Evolutionary conservation across 2,113 vertebrate species (phyloP).

Genomic region (Hoplias malabaricus): DNA sequence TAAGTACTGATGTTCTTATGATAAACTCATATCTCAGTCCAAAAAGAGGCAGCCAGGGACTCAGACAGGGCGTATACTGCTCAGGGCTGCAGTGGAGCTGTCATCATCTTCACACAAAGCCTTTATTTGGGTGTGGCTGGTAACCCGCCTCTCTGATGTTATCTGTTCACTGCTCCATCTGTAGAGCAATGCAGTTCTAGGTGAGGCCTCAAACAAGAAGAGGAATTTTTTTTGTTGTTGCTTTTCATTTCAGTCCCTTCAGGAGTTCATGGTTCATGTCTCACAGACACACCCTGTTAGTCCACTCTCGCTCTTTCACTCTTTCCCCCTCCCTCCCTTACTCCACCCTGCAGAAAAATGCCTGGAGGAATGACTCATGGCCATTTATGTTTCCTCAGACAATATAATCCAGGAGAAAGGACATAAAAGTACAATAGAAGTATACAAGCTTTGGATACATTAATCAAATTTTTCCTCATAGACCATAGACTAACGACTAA

Average conservation of each 20-base stretch:
- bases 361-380: conserved; percentile 47
- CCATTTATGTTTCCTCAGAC: conserved; percentile 45
- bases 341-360: conserved; percentile 49
- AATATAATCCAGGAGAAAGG: conserved; percentile 40
- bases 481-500: not conserved
- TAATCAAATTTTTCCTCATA: not conserved
- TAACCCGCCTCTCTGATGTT: conserved; percentile 29
- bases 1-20: not conserved
- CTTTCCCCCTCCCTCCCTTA: conserved; percentile 27
- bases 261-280: conserved; percentile 36
- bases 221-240: not conserved
- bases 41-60: not conserved
- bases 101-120: conserved; percentile 18
- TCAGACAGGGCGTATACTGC: conserved; percentile 1
- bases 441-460: conserved; percentile 12
- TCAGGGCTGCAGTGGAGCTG: not conserved
- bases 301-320: conserved; percentile 37
- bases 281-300: conserved; percentile 47
- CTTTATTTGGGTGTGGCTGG: conserved; percentile 41
- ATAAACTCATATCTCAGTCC: not conserved
- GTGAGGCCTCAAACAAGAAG: conserved; percentile 19
- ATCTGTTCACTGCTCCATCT: conserved; percentile 17
- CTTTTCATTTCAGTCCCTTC: not conserved
- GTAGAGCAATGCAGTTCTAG: conserved; percentile 37
- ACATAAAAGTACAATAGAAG: conserved; percentile 35